Evolutionary conservation across 35 echinoderm and acorn worm genomes (phyloP).

Genomic region (Nesometra sesokonis): DNA sequence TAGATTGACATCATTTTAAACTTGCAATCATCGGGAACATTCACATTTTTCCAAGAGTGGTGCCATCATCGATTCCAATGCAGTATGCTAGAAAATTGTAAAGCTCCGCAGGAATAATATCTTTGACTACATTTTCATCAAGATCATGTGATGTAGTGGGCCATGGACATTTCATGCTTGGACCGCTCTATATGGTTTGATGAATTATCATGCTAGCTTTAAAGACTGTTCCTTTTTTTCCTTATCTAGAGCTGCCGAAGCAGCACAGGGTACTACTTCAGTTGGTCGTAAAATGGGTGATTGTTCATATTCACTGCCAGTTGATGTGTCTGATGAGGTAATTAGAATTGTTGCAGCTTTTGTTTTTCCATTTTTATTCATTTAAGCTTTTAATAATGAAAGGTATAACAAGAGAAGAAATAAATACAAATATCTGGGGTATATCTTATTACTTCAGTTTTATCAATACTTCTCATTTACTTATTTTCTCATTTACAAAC

Average conservation of each 20-base stretch:
- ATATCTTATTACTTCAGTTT: too few species aligned
- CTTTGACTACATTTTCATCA: conserved; percentile 1
- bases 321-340: neutral
- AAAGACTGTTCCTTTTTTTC: neutral
- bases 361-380: too few species aligned
- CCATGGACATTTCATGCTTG: conserved; percentile 17
- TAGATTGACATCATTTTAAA: too few species aligned
- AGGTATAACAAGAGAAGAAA: too few species aligned
- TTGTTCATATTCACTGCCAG: neutral
- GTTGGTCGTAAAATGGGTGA: too few species aligned
- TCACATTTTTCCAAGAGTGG: conserved; percentile 1
- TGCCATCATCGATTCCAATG: conserved; percentile 8
- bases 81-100: conserved; percentile 28
- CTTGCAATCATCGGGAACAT: too few species aligned
- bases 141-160: conserved; percentile 18
- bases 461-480: too few species aligned
- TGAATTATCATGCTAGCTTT: conserved; percentile 5
- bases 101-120: conserved; percentile 9
- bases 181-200: neutral
- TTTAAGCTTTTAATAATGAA: too few species aligned
- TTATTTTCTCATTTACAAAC: too few species aligned
- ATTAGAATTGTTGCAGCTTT: too few species aligned
- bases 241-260: neutral
- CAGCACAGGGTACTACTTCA: neutral
- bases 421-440: too few species aligned